A percentile compares a stretch with the other conserved stretches of the same genome.
Conservation (phyloP, 2,797 vertebrate genomes). For the Sparidentex hasta region DNA sequence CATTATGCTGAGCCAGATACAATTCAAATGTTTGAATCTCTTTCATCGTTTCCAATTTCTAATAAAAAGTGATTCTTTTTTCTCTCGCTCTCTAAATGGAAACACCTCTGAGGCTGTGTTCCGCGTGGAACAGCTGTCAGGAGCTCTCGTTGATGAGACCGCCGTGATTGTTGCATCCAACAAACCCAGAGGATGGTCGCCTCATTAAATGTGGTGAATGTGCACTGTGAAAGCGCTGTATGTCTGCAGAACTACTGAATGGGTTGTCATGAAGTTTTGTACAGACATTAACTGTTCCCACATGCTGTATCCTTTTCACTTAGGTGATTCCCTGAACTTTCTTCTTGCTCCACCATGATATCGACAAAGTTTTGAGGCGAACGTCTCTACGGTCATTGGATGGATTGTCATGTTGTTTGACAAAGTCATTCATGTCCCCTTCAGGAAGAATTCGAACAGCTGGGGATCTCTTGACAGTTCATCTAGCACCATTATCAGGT, state of each 20-base stretch:
- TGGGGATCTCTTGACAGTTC: not conserved
- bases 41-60: conserved; percentile 57
- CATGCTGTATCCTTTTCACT: not conserved
- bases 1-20: conserved; percentile 68
- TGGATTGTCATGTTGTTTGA: not conserved
- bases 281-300: not conserved
- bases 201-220: conserved; percentile 25
- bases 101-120: conserved; percentile 21
- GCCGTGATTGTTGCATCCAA: conserved; percentile 15
- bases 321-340: not conserved
- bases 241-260: not conserved
- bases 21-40: conserved; percentile 66
- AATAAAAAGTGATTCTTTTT: conserved; percentile 25
- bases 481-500: not conserved
- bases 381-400: conserved; percentile 12
- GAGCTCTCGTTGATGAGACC: conserved; percentile 21
- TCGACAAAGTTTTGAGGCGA: conserved; percentile 4
- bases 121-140: conserved; percentile 21
- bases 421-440: not conserved
- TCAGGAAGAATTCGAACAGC: not conserved
- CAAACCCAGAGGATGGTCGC: conserved; percentile 27
- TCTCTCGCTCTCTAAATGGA: not conserved
- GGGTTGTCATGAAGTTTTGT: not conserved
- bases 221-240: conserved; percentile 5
- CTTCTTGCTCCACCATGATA: not conserved